Evolutionary conservation across 2,113 vertebrate species (phyloP), one percentile per base, ranked within the genome.

Genomic region (Thamnaconus septentrionalis): DNA sequence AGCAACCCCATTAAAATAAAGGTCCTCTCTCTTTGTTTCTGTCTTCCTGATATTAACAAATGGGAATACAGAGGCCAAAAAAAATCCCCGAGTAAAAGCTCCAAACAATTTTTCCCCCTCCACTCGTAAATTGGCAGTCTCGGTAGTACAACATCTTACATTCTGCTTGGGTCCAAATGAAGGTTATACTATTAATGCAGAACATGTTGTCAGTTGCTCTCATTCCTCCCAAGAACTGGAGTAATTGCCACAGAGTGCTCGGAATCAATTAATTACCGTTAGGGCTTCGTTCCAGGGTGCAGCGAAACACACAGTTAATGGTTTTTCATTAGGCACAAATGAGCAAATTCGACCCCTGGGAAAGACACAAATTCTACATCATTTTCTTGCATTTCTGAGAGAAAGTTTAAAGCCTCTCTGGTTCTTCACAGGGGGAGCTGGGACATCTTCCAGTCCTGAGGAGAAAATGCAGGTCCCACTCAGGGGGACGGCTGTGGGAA

Each of bases 261-360:
- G 83, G 86, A 91, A 88, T 89, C 86, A 91, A 90, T 93, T 90
- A 93, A 93, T 93, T 92, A 89, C 81, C 77, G 81, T 88, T 81
- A 88, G 79, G 76, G 70, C 84, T 83, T 60, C 67, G 72, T 80
- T 85, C 79, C 75, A 88, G 76, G 80, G 80, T 69, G 59, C 61
- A 68, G 73, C 50, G 78, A 83, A 84, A 78, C 61, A 67, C 70
- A 71, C 68, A 61, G 70, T 73, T 88, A 90, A 89, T 64, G 61
- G 57, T 76, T 89, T 87, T 90, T 90, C 82, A 90, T 89, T 90
- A 89, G 81, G 56, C 79, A 81, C 77, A 88, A 92, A 90, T 91
- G 88, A 88, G 79, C 78, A 89, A 91, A 90, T 91, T 70, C 85
- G 85, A 89, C 90, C 91, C 90, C 82, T 61, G 85, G 88, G 89